Conservation (phyloP, 2,888 invertebrate species). For the Caenorhabditis sp. region DNA sequence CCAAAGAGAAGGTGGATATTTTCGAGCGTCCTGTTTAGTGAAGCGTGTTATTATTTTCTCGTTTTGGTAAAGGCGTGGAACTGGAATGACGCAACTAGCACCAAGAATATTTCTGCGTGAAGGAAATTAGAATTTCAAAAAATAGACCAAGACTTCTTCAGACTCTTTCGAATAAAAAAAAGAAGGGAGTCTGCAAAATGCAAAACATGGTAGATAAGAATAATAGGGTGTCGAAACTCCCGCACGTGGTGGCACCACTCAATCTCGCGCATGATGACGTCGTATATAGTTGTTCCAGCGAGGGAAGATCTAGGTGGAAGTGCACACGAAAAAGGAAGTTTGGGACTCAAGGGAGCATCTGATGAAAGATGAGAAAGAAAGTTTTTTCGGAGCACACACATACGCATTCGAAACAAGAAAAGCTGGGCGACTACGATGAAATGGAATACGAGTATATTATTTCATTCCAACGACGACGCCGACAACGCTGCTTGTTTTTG, state of each 20-base stretch:
- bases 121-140: conserved; percentile 17
- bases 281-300: conserved; percentile 46
- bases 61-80: conserved; percentile 14
- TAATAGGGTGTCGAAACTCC: conserved; percentile 29
- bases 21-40: conserved; percentile 14
- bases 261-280: conserved; percentile 46
- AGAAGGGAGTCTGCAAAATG: not conserved
- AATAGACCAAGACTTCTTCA: not conserved
- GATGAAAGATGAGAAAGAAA: conserved; percentile 61
- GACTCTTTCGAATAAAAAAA: not conserved
- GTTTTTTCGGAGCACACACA: conserved; percentile 49
- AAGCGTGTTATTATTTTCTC: conserved; percentile 40
- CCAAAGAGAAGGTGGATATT: conserved; percentile 11
- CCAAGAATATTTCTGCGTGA: conserved; percentile 24
- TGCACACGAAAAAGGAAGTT: conserved; percentile 41
- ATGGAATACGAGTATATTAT: conserved; percentile 62
- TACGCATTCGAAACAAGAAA: conserved; percentile 60
- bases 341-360: conserved; percentile 61
- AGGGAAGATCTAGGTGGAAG: conserved; percentile 43
- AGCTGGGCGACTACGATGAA: conserved; percentile 51
- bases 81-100: conserved; percentile 41
- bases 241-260: conserved; percentile 25
- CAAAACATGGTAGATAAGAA: conserved; percentile 38
- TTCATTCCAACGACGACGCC: conserved; percentile 37
- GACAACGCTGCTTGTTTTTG: conserved; percentile 53